A percentile compares a stretch with the other conserved stretches of the same genome.
phyloP scores from a whole-genome alignment of 2,888 invertebrate genomes.

The Caenorhabditis becei region DNA sequence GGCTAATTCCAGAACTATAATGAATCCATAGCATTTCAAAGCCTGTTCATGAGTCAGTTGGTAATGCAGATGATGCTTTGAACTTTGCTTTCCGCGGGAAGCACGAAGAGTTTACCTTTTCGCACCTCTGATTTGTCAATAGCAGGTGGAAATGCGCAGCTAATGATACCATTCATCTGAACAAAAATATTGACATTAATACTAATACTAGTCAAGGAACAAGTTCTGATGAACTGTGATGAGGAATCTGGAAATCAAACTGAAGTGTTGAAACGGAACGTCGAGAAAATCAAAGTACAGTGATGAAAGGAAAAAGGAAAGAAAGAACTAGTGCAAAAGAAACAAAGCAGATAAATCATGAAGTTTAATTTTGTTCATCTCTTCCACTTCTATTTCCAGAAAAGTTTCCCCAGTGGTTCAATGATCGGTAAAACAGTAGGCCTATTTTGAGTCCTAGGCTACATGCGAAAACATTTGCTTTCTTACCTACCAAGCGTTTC shows the following conservation, averaged over 20 bases:
- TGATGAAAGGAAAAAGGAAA: not conserved
- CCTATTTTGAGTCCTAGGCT: not conserved
- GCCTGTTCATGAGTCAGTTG: constrained; percentile 24
- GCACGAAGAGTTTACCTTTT: constrained; percentile 45
- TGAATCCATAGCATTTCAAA: too few relatives aligned
- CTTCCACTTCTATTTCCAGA: not conserved
- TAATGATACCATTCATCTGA: constrained; percentile 28
- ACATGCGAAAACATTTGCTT: constrained; percentile 18
- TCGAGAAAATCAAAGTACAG: not conserved
- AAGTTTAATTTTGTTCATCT: not conserved
- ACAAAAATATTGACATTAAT: constrained; percentile 46
- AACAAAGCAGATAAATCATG: too few relatives aligned
- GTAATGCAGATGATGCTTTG: constrained; percentile 55
- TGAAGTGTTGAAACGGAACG: too few relatives aligned
- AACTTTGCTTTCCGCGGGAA: constrained; percentile 51
- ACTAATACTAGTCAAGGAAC: constrained; percentile 10
- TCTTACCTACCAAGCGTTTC: not conserved
- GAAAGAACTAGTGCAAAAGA: not conserved
- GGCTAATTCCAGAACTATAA: too few relatives aligned
- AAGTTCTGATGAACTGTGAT: constrained; percentile 23
- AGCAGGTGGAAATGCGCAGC: constrained; percentile 21
- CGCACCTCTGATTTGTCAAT: constrained; percentile 57
- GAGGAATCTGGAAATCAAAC: not conserved
- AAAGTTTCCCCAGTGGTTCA: too few relatives aligned
- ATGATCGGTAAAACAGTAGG: too few relatives aligned